Evolutionary conservation across 2,888 invertebrate genomes (phyloP).

Genomic region (Cyclophora punctaria): DNA sequence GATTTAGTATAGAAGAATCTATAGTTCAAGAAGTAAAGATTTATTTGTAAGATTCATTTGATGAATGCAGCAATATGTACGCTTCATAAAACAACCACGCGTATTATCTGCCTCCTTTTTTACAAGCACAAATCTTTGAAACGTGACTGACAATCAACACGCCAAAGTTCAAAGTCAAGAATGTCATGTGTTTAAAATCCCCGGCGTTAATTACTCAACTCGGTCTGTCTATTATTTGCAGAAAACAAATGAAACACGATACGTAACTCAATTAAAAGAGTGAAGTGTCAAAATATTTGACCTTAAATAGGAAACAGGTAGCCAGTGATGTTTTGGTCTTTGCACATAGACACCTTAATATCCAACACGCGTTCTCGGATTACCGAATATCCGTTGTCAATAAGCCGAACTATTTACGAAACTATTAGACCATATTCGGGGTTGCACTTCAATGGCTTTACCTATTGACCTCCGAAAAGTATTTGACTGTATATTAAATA

Average conservation of each 20-base stretch:
- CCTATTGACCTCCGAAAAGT: constrained; percentile 59
- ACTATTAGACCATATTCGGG: constrained; percentile 65
- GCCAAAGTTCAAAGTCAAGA: too few relatives aligned
- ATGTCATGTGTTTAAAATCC: too few relatives aligned
- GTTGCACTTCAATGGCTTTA: constrained; percentile 68
- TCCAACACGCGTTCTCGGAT: constrained; percentile 53
- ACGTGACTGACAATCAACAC: too few relatives aligned
- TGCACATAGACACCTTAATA: constrained; percentile 45
- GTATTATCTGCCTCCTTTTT: too few relatives aligned
- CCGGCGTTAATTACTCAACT: too few relatives aligned
- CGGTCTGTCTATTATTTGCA: too few relatives aligned
- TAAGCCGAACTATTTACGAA: constrained; percentile 53
- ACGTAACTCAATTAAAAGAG: background rate
- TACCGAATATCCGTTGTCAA: constrained; percentile 58
- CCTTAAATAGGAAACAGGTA: constrained; percentile 16
- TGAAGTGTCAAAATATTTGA: constrained; percentile 1
- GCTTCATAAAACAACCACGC: too few relatives aligned
- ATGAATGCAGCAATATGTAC: too few relatives aligned
- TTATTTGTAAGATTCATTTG: too few relatives aligned
- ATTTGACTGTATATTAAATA: constrained; percentile 53
- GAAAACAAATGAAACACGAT: background rate
- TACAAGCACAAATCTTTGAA: too few relatives aligned
- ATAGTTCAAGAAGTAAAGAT: too few relatives aligned
- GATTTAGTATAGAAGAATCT: too few relatives aligned
- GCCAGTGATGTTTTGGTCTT: constrained; percentile 31